Evolutionary conservation across 2,113 vertebrate genomes (phyloP), one percentile per base, ranked within the genome.

Genomic region (Dascyllus trimaculatus): DNA sequence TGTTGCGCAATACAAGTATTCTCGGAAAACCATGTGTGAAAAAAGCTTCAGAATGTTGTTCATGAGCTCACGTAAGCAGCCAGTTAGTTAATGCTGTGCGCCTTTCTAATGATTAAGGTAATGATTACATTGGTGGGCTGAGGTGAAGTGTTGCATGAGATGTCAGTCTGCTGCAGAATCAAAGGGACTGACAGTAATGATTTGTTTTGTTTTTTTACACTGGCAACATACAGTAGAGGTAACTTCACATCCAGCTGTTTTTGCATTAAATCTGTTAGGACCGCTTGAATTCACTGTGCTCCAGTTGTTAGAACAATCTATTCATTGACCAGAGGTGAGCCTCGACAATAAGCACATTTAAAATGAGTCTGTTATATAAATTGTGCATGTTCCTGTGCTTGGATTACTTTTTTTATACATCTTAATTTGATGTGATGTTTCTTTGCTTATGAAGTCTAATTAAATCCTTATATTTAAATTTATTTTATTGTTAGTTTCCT

Each of bases 41-140:
- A 73, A 65, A 40, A 19, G 4, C 43, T 81, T 80, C 56, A 51
- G 24, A 81, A 54, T 46, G 48, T 57, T 78, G 59, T 53, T 83
- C 52, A 63, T 64, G 62, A 15, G 13, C 32, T 71, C 24, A 64
- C 46, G 17, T 56, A 53, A 71, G 51, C 46, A 57, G 78, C 38
- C 45, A 17, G 57, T 56, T 75, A 19, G 62, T 45, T 35, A 51
- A 63, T 24, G 53, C 60, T 40, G 61, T 45, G 43, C 46, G 54
- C 45, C 52, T 80, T 52, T 56, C 17, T 38, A 25, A n/a, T 78
- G 35, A 72, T 21, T 51, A 51, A 43, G n/a, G 56, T 57, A 38
- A 68, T 72, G 53, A 64, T 63, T 62, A 26, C 40, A 58, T 52
- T 35, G 22, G 57, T 26, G 35, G 64, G 9, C 17, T 26, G 22